Conservation (phyloP, 2,888 invertebrate genomes). For the Tetragonisca angustula region DNA sequence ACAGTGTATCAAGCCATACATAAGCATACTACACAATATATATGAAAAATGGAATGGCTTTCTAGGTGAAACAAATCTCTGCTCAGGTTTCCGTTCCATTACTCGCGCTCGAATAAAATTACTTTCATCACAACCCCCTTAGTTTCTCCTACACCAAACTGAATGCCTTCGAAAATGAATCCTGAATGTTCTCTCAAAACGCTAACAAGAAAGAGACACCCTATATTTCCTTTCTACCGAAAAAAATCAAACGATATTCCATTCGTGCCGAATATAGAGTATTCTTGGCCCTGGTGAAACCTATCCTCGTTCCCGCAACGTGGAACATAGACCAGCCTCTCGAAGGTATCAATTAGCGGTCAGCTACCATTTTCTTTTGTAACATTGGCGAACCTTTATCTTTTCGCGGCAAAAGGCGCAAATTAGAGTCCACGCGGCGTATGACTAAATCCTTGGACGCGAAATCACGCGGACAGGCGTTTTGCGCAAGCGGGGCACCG, state of each 20-base stretch:
- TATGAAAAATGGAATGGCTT: not conserved
- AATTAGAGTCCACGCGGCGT: constrained; percentile 20
- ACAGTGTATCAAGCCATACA: not conserved
- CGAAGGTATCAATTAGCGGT: constrained; percentile 23
- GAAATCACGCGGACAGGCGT: constrained; percentile 3
- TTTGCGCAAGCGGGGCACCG: constrained; percentile 35
- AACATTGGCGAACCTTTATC: constrained; percentile 18
- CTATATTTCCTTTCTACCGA: not conserved
- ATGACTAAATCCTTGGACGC: constrained; percentile 32
- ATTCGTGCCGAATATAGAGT: not conserved
- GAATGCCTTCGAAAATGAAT: not conserved
- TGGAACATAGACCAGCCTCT: constrained; percentile 3
- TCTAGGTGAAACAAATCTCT: not conserved
- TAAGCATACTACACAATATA: too few species aligned
- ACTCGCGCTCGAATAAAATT: not conserved
- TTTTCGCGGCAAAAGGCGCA: constrained; percentile 6
- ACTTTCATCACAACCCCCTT: not conserved
- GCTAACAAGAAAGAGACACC: not conserved
- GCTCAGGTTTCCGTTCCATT: not conserved
- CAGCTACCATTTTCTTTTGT: constrained; percentile 5
- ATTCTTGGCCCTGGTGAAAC: not conserved
- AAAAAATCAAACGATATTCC: not conserved
- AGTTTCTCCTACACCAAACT: not conserved
- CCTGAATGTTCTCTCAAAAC: not conserved
- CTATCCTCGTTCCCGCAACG: not conserved